These are phyloP conservation scores for Bubalus kerabau DNA, from an alignment of 2,113 vertebrate genomes.

Conservation along the genomic window DNA sequence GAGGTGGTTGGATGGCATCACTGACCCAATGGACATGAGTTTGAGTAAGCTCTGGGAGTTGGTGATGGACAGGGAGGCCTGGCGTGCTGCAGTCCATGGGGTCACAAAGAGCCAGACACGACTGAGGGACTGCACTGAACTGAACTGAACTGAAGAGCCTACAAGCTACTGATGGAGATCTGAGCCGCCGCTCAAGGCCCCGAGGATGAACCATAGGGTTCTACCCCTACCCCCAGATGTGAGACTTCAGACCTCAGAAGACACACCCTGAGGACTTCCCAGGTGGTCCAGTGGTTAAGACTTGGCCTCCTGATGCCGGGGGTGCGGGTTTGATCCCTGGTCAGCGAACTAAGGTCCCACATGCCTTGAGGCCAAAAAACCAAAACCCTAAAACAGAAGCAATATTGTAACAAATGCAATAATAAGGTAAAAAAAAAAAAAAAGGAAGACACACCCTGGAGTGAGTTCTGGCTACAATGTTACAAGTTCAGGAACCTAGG, in stretches of 20 bases:
- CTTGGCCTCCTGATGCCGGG: background rate
- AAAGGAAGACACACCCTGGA: background rate
- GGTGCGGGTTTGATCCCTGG: background rate
- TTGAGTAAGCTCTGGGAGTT: background rate
- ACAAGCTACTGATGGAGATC: too few species aligned
- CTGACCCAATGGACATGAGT: background rate
- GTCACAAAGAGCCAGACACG: background rate
- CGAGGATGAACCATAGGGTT: accelerated
- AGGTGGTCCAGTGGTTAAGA: background rate
- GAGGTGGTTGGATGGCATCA: background rate
- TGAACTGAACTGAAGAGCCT: background rate
- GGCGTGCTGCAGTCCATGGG: background rate
- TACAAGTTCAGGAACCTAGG: too few species aligned
- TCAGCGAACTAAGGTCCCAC: background rate
- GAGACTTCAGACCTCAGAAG: background rate
- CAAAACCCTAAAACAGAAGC: background rate
- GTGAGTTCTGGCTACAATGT: background rate
- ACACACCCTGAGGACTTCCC: background rate
- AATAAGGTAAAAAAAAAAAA: background rate
- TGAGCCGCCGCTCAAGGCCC: accelerated
- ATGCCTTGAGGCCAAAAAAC: background rate
- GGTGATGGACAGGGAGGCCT: background rate
- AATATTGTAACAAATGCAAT: background rate
- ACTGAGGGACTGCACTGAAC: background rate
- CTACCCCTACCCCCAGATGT: accelerated